Percentiles rank a stretch among this genome's conserved stretches.
Conservation (phyloP, 2,797 vertebrate genomes). For the Anguilla megastoma region DNA sequence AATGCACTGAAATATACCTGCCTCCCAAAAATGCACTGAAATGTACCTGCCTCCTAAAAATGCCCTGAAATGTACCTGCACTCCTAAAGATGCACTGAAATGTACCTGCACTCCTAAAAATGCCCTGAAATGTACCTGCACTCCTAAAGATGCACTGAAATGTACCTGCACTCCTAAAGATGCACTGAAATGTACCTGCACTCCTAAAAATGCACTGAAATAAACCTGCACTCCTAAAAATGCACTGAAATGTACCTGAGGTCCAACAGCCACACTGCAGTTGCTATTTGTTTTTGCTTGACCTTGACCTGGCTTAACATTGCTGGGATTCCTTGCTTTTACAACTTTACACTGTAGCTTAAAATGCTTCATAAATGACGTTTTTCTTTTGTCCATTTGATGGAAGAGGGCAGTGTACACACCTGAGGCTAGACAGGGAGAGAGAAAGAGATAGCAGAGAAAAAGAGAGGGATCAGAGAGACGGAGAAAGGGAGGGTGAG, state of each 20-base stretch:
- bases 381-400: slow-evolving; percentile 23
- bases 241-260: not conserved
- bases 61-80: too few relatives aligned
- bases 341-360: slow-evolving; percentile 17
- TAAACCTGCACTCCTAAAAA: not conserved
- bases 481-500: not conserved
- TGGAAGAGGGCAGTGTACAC: slow-evolving; percentile 17
- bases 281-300: not conserved
- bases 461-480: not conserved
- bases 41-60: too few relatives aligned
- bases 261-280: not conserved
- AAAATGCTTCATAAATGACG: slow-evolving; percentile 20
- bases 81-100: too few relatives aligned
- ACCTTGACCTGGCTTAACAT: slow-evolving; percentile 37
- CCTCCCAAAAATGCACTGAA: too few relatives aligned
- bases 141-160: too few relatives aligned
- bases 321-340: slow-evolving; percentile 31
- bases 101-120: too few relatives aligned
- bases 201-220: not conserved
- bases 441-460: not conserved
- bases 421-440: slow-evolving; percentile 9
- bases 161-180: too few relatives aligned
- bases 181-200: not conserved
- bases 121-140: too few relatives aligned
- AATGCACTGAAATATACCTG: too few relatives aligned